Evolutionary conservation across 2,888 invertebrate genomes (phyloP).

Genomic region (Bombylius discolor): DNA sequence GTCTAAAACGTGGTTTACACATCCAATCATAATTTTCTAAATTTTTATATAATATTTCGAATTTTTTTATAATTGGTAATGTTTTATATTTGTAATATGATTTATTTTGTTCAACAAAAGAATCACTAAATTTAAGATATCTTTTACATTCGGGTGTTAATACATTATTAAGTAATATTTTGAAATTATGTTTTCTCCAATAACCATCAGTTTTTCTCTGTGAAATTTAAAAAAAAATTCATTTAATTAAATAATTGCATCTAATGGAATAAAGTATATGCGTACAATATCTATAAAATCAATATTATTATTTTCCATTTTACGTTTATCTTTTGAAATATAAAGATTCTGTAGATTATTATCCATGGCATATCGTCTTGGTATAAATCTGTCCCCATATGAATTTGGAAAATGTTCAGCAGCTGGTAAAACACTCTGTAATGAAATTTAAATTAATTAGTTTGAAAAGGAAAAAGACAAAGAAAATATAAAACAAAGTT

Average conservation of each 20-base stretch:
- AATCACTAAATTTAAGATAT: constrained; percentile 21
- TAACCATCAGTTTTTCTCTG: constrained; percentile 17
- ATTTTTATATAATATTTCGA: constrained; percentile 8
- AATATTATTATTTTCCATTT: constrained; percentile 12
- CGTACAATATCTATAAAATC: constrained; percentile 24
- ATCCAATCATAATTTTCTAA: constrained; percentile 26
- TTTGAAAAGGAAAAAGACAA: too few species aligned
- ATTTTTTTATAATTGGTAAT: background rate
- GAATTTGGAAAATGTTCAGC: background rate
- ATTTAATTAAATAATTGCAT: too few species aligned
- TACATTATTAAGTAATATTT: constrained; percentile 16
- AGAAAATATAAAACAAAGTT: too few species aligned
- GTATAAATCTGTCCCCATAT: constrained; percentile 32
- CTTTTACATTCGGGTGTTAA: constrained; percentile 21
- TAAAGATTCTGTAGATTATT: constrained; percentile 17
- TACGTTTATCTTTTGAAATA: background rate
- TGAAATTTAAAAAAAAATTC: background rate
- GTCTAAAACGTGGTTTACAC: constrained; percentile 26
- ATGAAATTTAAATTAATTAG: background rate
- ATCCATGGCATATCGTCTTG: constrained; percentile 22
- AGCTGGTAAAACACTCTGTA: background rate
- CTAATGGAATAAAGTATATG: too few species aligned
- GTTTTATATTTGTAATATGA: background rate
- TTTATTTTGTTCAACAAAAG: background rate
- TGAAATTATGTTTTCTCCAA: constrained; percentile 22